Conservation (phyloP, 2,113 vertebrate species). For the Colaptes auratus region DNA sequence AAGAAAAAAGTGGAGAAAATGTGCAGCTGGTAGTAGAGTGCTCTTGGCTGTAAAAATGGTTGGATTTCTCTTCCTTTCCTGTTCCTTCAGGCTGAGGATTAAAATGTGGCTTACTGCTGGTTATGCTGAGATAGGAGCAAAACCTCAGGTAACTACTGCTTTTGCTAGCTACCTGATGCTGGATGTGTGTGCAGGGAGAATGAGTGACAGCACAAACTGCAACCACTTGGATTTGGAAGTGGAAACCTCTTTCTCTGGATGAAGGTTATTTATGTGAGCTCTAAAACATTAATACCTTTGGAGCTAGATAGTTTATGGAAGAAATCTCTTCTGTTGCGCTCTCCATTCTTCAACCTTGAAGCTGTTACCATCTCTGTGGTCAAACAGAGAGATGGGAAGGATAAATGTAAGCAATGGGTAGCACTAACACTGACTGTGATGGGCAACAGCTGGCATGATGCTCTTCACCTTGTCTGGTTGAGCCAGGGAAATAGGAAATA, state of each 20-base stretch:
- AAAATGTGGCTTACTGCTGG: neutral
- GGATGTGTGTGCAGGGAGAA: rapidly evolving
- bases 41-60: neutral
- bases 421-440: neutral
- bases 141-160: neutral
- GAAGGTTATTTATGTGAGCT: neutral
- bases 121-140: neutral
- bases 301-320: neutral
- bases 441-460: neutral
- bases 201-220: neutral
- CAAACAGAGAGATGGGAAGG: neutral
- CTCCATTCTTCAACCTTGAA: neutral
- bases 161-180: neutral
- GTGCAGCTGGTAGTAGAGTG: neutral
- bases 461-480: neutral
- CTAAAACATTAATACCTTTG: neutral
- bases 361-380: neutral
- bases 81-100: neutral
- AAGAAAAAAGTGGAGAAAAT: neutral
- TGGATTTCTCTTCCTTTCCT: neutral
- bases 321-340: neutral
- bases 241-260: neutral
- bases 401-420: neutral
- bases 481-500: neutral
- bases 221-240: neutral